phyloP scores from a whole-genome alignment of 2,113 vertebrate species.

The Baryphthengus martii region DNA sequence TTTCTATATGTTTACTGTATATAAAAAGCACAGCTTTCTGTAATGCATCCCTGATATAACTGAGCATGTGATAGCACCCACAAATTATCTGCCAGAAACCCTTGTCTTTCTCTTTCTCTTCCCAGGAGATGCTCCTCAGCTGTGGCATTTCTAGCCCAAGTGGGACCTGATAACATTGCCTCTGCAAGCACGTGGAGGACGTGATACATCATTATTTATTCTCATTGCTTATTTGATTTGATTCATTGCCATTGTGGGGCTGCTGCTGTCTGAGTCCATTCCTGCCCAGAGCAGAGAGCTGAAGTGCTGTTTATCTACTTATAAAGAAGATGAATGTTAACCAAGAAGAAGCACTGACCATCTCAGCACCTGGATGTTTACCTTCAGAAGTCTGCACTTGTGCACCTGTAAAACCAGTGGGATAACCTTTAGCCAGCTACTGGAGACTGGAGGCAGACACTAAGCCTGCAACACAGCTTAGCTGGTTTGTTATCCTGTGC shows the following conservation, averaged over 20 bases:
- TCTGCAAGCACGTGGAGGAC: neutral
- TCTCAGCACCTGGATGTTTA: neutral
- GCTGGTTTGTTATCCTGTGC: neutral
- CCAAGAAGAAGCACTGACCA: neutral
- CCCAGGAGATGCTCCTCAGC: neutral
- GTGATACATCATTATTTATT: neutral
- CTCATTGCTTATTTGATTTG: neutral
- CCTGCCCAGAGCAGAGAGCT: neutral
- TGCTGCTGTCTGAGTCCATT: neutral
- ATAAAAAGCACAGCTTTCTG: neutral
- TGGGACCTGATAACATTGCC: neutral
- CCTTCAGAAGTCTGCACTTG: neutral
- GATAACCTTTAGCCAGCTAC: neutral
- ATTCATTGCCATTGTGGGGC: neutral
- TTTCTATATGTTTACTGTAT: neutral
- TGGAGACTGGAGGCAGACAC: neutral
- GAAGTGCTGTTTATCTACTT: neutral
- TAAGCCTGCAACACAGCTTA: neutral
- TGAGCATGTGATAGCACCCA: neutral
- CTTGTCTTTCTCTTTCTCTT: neutral
- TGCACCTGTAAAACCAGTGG: neutral
- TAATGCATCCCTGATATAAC: neutral
- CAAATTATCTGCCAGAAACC: neutral
- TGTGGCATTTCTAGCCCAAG: neutral
- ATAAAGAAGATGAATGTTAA: neutral